Base-by-base conservation (phyloP, 92 coral and sea anemone species). In the Montipora capitata region DNA sequence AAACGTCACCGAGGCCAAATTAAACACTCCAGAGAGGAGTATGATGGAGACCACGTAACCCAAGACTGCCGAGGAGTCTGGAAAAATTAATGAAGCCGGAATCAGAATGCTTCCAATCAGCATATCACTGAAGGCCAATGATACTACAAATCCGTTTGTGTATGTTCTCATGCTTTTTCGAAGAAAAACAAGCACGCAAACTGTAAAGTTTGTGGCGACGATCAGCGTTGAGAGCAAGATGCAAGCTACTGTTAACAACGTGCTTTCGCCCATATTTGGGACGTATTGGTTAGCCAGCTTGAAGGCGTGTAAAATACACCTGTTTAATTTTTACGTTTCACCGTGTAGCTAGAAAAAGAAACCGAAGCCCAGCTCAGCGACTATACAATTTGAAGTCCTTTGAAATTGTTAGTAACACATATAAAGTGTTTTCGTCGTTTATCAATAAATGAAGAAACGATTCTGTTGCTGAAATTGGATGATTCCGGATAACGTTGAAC, bases 141-240 rank as follows among this genome's bases (percentile, higher is more conserved):
- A 88, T 38, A 88, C 92, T 1, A 88, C 92, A 57, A 88, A 82
- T 10, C 89, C 89, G 74, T 88, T 88, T 14, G 92, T 88, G 54
- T 82, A 88, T 4, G 89, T 88, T 57, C 92, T 80, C 82, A 88
- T 84, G 41, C 35, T 64, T 73, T 82, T 73, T 3, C 68, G 72
- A 8, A 16, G 20, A 27, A 42, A 82, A 52, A 88, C 92, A 10
- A 88, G 44, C 5, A 76, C 39, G 65, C 88, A 82, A 16, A 88
- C 89, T 5, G 84, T 82, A n/a, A 82, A 3, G 88, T 88, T 88
- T 16, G 89, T 40, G 16, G 65, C 72, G 59, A 82, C 40, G 44
- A 88, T 64, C 15, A 88, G 18, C 3, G 43, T 15, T 51, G 89
- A 82, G 17, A 82, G 49, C 13, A 88, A 14, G 12, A 75, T 16